Evolutionary conservation across 2,797 vertebrate genomes (phyloP).

Genomic region (Karalla daura): DNA sequence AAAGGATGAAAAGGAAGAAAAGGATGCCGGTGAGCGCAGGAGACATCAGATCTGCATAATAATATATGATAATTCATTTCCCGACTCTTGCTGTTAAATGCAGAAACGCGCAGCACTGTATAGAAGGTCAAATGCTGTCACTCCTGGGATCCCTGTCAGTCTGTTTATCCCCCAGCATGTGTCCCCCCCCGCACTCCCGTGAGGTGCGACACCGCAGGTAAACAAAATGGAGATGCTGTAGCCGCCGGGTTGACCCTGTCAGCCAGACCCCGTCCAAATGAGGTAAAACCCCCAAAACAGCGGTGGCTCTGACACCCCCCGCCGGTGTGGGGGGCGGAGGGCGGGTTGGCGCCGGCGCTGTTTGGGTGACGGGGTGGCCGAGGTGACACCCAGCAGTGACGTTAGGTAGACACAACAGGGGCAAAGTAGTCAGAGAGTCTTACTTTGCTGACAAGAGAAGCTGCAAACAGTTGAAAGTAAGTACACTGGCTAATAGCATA

Average conservation of each 20-base stretch:
- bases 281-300: neutral
- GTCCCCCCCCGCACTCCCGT: neutral
- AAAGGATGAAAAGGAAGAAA: neutral
- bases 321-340: neutral
- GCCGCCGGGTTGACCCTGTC: neutral
- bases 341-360: neutral
- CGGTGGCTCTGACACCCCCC: neutral
- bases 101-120: too few relatives aligned
- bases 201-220: neutral
- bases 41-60: too few relatives aligned
- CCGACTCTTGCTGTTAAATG: neutral
- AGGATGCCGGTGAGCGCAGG: too few relatives aligned
- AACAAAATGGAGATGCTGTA: neutral
- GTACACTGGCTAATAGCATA: conserved; percentile 18
- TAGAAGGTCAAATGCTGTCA: too few relatives aligned
- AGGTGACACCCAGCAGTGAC: neutral
- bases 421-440: neutral
- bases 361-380: neutral
- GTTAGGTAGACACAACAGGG: neutral
- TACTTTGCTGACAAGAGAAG: conserved; percentile 3
- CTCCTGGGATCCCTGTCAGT: too few relatives aligned
- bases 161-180: too few relatives aligned
- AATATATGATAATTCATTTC: too few relatives aligned
- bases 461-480: conserved; percentile 1
- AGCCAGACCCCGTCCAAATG: neutral